Conservation (phyloP, 2,888 invertebrate species). For the Clitarchus hookeri region DNA sequence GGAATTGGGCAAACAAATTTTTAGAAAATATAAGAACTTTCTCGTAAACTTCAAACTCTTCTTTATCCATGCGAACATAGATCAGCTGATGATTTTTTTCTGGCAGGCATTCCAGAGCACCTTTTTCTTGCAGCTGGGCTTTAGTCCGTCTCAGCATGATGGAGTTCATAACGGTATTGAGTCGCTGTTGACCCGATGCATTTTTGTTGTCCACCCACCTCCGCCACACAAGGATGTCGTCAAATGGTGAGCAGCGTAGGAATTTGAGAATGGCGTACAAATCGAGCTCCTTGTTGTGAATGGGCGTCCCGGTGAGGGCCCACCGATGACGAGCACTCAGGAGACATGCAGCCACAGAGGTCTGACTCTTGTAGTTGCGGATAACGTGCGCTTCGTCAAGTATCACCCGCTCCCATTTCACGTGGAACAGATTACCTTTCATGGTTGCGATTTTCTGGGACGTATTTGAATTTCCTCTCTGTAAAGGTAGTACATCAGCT, state of each 20-base stretch:
- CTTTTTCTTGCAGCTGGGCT: conserved; percentile 69
- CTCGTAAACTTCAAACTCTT: conserved; percentile 79
- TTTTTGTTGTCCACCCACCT: conserved; percentile 88
- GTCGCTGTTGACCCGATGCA: conserved; percentile 70
- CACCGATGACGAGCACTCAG: conserved; percentile 70
- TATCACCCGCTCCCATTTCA: conserved; percentile 85
- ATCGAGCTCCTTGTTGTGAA: conserved; percentile 91
- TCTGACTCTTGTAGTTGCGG: conserved; percentile 82
- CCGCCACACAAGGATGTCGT: conserved; percentile 88
- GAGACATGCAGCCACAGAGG: conserved; percentile 71
- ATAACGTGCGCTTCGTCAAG: conserved; percentile 94
- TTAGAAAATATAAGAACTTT: conserved; percentile 62
- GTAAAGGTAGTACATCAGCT: conserved; percentile 16
- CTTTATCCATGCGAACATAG: conserved; percentile 66
- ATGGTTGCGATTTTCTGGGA: neutral
- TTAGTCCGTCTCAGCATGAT: conserved; percentile 90
- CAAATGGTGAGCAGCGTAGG: conserved; percentile 83
- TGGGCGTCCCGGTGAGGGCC: conserved; percentile 92
- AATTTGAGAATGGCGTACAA: conserved; percentile 82
- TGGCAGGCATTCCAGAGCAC: conserved; percentile 67
- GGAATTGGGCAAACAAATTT: conserved; percentile 75
- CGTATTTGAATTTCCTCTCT: conserved; percentile 16
- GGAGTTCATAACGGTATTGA: conserved; percentile 83
- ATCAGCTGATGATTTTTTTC: conserved; percentile 61
- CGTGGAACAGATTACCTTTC: conserved; percentile 63